Evolutionary conservation across 1,140 invertebrate species (phyloP).

Genomic region (Drosophila nasuta): DNA sequence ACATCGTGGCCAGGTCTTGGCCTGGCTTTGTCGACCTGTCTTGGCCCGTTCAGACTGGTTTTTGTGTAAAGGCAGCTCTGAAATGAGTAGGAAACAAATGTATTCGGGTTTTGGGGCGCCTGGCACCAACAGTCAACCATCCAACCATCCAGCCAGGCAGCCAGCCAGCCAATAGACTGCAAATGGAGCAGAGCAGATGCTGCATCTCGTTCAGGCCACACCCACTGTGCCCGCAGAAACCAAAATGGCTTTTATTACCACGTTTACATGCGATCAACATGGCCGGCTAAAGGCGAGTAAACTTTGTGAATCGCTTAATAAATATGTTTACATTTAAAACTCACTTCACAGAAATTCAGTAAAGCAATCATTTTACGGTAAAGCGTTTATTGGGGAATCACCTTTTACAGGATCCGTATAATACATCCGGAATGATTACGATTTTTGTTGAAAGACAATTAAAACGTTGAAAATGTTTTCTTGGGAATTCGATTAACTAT

Average conservation of each 20-base stretch:
- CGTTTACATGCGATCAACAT: slow-evolving; percentile 58
- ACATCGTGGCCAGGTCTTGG: slow-evolving; percentile 24
- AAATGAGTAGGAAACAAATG: slow-evolving; percentile 68
- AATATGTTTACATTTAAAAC: background rate
- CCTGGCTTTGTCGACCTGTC: slow-evolving; percentile 30
- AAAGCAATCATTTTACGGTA: background rate
- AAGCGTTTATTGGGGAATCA: background rate
- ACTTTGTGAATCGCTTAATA: background rate
- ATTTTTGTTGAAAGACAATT: background rate
- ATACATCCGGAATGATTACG: background rate
- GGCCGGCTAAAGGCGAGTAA: slow-evolving; percentile 30
- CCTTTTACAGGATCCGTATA: background rate
- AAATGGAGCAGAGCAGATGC: slow-evolving; percentile 81
- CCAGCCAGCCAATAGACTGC: slow-evolving; percentile 74
- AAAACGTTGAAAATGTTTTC: background rate
- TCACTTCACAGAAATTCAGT: background rate
- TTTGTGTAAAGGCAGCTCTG: slow-evolving; percentile 47
- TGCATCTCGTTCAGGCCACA: slow-evolving; percentile 65
- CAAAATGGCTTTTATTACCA: slow-evolving; percentile 83
- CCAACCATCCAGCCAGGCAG: too few relatives aligned
- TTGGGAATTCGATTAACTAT: too few relatives aligned
- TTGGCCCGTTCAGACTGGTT: slow-evolving; percentile 67
- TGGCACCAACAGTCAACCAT: slow-evolving; percentile 62
- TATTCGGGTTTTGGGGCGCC: slow-evolving; percentile 74
- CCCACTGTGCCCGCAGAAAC: slow-evolving; percentile 61